Conservation (phyloP, 2,797 vertebrate species). For the Chaetophractus vellerosus region DNA sequence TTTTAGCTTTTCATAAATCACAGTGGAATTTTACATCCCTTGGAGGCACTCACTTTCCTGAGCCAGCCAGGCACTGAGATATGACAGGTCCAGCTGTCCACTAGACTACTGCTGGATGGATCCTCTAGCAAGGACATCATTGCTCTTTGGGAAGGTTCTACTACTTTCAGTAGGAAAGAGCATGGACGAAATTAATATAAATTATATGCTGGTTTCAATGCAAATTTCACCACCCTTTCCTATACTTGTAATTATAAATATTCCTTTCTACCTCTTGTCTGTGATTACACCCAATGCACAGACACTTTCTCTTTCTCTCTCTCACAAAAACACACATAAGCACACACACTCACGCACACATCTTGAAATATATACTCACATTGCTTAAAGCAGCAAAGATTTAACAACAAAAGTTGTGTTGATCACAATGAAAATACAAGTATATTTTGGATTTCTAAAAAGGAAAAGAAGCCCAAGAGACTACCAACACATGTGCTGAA, state of each 20-base stretch:
- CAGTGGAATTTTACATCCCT: slow-evolving; percentile 65
- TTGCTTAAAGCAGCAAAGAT: not conserved
- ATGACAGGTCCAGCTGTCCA: slow-evolving; percentile 69
- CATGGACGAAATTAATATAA: slow-evolving; percentile 38
- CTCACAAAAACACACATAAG: too few relatives aligned
- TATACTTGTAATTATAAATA: not conserved
- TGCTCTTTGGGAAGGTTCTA: not conserved
- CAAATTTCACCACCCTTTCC: not conserved
- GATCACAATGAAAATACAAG: not conserved
- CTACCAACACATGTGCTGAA: not conserved
- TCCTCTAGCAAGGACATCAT: not conserved
- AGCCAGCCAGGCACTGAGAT: slow-evolving; percentile 44
- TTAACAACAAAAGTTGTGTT: not conserved
- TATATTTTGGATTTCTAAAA: slow-evolving; percentile 42
- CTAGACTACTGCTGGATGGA: not conserved
- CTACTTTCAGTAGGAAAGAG: not conserved
- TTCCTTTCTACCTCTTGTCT: slow-evolving; percentile 31
- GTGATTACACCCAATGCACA: not conserved
- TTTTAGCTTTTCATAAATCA: slow-evolving; percentile 59
- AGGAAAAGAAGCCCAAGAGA: not conserved
- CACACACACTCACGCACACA: not conserved
- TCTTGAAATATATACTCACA: not conserved
- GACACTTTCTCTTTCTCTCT: not conserved
- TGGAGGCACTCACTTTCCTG: slow-evolving; percentile 35
- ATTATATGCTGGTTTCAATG: not conserved